Percentiles rank a stretch among this genome's conserved stretches.
These are phyloP conservation scores for Lissonota sp. DNA, from an alignment of 2,888 invertebrate species.

Conservation along the genomic window DNA sequence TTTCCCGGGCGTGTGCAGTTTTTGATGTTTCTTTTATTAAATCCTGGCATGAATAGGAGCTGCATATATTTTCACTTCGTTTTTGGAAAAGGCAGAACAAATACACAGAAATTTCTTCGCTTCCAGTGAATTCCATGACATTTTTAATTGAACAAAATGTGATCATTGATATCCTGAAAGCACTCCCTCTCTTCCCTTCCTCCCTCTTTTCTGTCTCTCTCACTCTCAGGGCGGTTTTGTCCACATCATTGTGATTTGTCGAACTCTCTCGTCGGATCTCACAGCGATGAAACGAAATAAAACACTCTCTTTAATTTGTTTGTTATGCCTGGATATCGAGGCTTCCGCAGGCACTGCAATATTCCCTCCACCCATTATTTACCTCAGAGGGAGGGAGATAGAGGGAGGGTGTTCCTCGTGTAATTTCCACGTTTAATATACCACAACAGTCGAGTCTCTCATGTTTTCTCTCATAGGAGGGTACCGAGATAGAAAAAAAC, in stretches of 20 bases:
- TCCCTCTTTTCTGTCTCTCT: neutral
- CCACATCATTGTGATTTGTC: conserved; percentile 16
- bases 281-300: conserved; percentile 37
- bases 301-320: conserved; percentile 49
- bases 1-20: too few relatives aligned
- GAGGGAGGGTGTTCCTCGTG: too few relatives aligned
- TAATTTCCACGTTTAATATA: conserved; percentile 37
- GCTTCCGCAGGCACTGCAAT: conserved; percentile 14
- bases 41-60: too few relatives aligned
- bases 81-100: too few relatives aligned
- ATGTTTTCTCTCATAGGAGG: neutral
- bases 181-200: too few relatives aligned
- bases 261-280: conserved; percentile 30
- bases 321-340: conserved; percentile 35
- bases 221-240: neutral
- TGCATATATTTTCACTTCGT: too few relatives aligned
- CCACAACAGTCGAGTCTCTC: neutral
- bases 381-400: neutral
- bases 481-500: neutral
- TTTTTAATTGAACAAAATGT: too few relatives aligned
- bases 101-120: too few relatives aligned
- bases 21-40: too few relatives aligned
- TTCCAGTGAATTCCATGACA: too few relatives aligned
- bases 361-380: neutral
- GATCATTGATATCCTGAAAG: too few relatives aligned